phyloP scores from a whole-genome alignment of 37 sponge, comb jelly and placozoan species.

The Crambe crambe region DNA sequence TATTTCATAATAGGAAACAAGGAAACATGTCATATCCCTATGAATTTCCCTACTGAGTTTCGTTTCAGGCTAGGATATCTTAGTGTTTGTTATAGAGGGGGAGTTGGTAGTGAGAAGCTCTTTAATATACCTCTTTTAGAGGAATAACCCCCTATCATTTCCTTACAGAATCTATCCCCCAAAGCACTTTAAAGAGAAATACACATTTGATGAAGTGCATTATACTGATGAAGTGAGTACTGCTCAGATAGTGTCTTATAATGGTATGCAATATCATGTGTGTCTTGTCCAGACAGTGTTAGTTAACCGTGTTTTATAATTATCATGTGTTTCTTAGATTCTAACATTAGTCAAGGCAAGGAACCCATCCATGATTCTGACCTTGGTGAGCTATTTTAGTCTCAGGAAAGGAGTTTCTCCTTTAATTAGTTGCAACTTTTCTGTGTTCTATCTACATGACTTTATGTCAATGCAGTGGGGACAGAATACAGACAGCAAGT shows the following conservation, averaged over 20 bases:
- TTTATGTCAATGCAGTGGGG: constrained; percentile 58
- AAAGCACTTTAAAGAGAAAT: constrained; percentile 87
- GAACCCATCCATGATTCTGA: constrained; percentile 73
- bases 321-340: neutral
- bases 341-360: constrained; percentile 3
- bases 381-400: constrained; percentile 55
- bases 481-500: constrained; percentile 90
- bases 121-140: neutral
- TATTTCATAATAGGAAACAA: too few species aligned
- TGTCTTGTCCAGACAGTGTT: neutral
- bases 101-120: too few species aligned
- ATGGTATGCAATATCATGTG: neutral
- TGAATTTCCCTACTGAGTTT: too few species aligned
- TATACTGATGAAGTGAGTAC: constrained; percentile 82
- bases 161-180: constrained; percentile 78
- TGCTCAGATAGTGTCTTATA: neutral
- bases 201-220: constrained; percentile 76
- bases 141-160: neutral
- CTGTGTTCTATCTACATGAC: neutral
- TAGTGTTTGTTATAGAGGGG: too few species aligned
- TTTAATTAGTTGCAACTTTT: too few species aligned
- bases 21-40: too few species aligned
- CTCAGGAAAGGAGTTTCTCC: too few species aligned
- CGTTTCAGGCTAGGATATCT: too few species aligned
- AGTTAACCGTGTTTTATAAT: neutral